Base-by-base conservation (phyloP, 2,888 invertebrate genomes). In the Entomobrya multifasciata region DNA sequence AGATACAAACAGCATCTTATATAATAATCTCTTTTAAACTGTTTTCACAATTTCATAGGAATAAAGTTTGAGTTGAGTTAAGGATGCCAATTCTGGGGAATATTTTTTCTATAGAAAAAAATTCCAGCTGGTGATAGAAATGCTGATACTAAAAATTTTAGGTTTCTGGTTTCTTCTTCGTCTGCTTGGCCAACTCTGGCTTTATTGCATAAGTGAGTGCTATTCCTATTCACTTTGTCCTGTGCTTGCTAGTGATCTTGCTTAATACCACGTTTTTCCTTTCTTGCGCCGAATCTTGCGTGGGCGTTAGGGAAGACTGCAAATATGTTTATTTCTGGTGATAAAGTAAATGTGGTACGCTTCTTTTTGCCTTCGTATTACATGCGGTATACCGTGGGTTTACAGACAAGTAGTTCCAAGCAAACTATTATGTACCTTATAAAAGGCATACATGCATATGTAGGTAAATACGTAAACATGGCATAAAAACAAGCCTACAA, bases 201-300 rank as follows among this genome's bases (percentile, higher is more conserved):
- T 17, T 57, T 20, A 20, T 57, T 57, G 10, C 20, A n/a, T n/a
- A n/a, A n/a, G n/a, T n/a, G n/a, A n/a, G n/a, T 52, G 52, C 13
- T 52, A 13, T 52, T 52, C 6, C 52, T 15, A 17, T 17, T 36
- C 52, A 52, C 20, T 52, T 17, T 17, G 52, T 5, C 13, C 4
- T 52, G 3, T 57, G 57, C 22, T 22, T 20, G 52, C 20, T 11
- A 4, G 3, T 52, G 13, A 11, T 13, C 20, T 4, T 13, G 13
- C 20, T 6, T 8, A 36, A 36, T 36, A 36, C 36, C 36, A 30
- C 49, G 41, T 5, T 67, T 55, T 22, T 57, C 27, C 47, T 77
- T 67, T 67, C 25, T 25, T 87, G 87, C 89, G 89, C 89, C 87
- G 89, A 89, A 85, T 77, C 89, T 47, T 87, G 89, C 87, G 87